Conservation (phyloP, 2,888 invertebrate species). For the Drosophila borealis region DNA sequence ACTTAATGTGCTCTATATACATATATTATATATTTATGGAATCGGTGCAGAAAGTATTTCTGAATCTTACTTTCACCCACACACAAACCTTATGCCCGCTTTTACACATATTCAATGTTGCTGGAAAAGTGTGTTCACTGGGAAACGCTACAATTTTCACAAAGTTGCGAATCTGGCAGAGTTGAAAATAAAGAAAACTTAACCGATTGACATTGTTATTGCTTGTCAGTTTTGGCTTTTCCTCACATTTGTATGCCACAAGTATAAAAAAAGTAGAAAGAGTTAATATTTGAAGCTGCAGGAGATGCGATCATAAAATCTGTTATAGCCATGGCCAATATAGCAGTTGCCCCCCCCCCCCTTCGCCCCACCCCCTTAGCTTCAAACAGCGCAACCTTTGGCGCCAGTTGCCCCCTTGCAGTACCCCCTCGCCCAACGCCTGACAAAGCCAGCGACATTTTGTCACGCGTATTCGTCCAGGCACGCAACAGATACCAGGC, state of each 20-base stretch:
- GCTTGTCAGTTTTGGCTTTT: slow-evolving; percentile 2
- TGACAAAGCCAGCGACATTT: slow-evolving; percentile 43
- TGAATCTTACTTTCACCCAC: too few relatives aligned
- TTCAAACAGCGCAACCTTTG: slow-evolving; percentile 10
- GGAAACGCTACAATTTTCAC: background rate
- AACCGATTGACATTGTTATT: slow-evolving; percentile 4
- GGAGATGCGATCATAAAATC: slow-evolving; percentile 33
- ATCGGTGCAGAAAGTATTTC: too few relatives aligned
- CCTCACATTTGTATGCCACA: slow-evolving; percentile 4
- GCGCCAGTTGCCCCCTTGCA: slow-evolving; percentile 20
- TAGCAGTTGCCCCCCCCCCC: background rate
- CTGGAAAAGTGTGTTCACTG: background rate
- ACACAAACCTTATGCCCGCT: too few relatives aligned
- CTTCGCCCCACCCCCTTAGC: too few relatives aligned
- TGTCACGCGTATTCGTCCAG: slow-evolving; percentile 56
- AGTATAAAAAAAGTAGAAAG: slow-evolving; percentile 12
- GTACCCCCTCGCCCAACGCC: background rate
- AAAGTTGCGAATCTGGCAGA: slow-evolving; percentile 1
- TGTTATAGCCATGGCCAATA: slow-evolving; percentile 18
- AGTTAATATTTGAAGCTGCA: slow-evolving; percentile 21
- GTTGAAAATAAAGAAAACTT: background rate
- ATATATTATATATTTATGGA: too few relatives aligned
- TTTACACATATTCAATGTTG: too few relatives aligned
- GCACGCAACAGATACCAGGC: slow-evolving; percentile 57
- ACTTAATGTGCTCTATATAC: too few relatives aligned